These are phyloP conservation scores for Noctua fimbriata DNA, from an alignment of 2,888 invertebrate species.

Conservation along the genomic window DNA sequence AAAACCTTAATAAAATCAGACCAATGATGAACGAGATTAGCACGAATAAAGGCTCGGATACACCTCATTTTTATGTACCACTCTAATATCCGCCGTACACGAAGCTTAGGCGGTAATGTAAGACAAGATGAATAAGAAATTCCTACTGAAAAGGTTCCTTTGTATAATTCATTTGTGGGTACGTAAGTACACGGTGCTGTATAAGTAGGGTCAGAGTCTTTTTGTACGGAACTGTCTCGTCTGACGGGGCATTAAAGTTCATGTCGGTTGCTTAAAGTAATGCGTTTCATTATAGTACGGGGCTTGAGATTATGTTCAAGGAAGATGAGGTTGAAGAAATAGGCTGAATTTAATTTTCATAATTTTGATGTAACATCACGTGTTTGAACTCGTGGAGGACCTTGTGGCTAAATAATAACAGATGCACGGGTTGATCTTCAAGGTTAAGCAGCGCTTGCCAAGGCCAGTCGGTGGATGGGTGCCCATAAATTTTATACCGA, in stretches of 20 bases:
- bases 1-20: conserved; percentile 27
- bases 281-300: conserved; percentile 37
- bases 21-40: conserved; percentile 42
- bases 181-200: conserved; percentile 63
- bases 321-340: conserved; percentile 3
- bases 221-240: conserved; percentile 54
- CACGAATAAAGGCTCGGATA: conserved; percentile 30
- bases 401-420: neutral
- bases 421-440: neutral
- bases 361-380: neutral
- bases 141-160: conserved; percentile 68
- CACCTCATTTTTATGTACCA: conserved; percentile 42
- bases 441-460: neutral
- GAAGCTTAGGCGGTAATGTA: conserved; percentile 72
- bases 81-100: conserved; percentile 66
- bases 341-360: neutral
- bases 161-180: conserved; percentile 76
- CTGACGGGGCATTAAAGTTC: conserved; percentile 50
- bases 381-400: neutral
- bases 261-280: conserved; percentile 40
- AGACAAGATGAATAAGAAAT: conserved; percentile 75
- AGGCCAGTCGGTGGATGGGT: neutral
- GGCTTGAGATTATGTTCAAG: neutral
- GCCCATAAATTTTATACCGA: neutral
- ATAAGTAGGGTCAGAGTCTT: conserved; percentile 71